A percentile compares a stretch with the other conserved stretches of the same genome.
These are phyloP conservation scores for Siphonodentalium dalli DNA, from an alignment of 2,888 invertebrate species.

Conservation along the genomic window DNA sequence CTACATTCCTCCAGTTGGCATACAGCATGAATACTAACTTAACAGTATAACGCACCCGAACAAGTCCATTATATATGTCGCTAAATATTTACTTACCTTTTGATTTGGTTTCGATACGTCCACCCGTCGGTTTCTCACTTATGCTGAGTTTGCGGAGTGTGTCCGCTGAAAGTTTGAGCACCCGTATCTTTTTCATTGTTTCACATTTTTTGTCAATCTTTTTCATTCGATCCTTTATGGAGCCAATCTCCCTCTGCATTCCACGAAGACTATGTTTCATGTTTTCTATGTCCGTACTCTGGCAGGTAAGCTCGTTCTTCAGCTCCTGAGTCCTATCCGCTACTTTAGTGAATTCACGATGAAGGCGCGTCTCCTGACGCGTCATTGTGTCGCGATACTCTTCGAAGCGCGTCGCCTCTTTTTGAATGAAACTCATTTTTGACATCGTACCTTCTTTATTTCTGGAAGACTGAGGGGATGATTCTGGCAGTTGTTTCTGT, in stretches of 20 bases:
- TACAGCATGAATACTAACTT: too few relatives aligned
- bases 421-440: constrained; percentile 28
- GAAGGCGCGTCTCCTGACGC: constrained; percentile 32
- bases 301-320: constrained; percentile 44
- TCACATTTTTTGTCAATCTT: constrained; percentile 37
- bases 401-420: constrained; percentile 34
- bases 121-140: constrained; percentile 28
- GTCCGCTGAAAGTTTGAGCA: constrained; percentile 47
- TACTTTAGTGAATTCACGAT: constrained; percentile 36
- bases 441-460: constrained; percentile 33
- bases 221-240: constrained; percentile 37
- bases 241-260: constrained; percentile 37
- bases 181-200: constrained; percentile 46
- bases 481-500: constrained; percentile 33
- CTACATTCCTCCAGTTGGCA: too few relatives aligned
- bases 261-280: constrained; percentile 33
- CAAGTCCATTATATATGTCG: too few relatives aligned
- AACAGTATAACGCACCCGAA: too few relatives aligned
- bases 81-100: constrained; percentile 33
- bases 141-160: constrained; percentile 44
- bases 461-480: constrained; percentile 31
- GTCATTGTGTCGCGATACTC: constrained; percentile 35
- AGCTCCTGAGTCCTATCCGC: constrained; percentile 43
- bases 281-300: constrained; percentile 38
- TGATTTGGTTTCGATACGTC: constrained; percentile 30